Evolutionary conservation across 2,888 invertebrate genomes (phyloP), one percentile per base, ranked within the genome.

Genomic region (Epinotia demarniana): DNA sequence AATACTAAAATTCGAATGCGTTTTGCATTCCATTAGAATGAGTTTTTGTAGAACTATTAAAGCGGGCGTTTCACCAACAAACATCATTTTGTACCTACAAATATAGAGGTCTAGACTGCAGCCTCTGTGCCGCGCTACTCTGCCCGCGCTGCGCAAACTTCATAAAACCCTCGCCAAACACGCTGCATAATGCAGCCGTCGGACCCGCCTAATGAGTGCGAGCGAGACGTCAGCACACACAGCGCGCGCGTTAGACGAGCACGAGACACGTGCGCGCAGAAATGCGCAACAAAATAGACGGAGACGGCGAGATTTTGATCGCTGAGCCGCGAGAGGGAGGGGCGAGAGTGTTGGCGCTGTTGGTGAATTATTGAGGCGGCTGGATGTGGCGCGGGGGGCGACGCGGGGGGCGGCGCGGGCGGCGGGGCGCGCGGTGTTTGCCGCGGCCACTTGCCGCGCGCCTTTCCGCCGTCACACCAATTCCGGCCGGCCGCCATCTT

Each of bases 101-200:
- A 13, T 53, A n/a, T n/a, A 13, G n/a, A n/a, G 53, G n/a, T n/a
- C 53, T 53, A 16, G 16, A 6, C 11, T 27, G 79, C 49, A 76
- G 73, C 78, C 85, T 91, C 90, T 90, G 78, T 72, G 18, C 19
- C 62, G 0, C 61, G n/a, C 79, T 91, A 84, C 88, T 86, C 92
- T 92, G 82, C 79, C 71, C 76, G 49, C 78, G 79, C 83, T 88
- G 89, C 88, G 90, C 91, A 93, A 93, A 92, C 92, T 85, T 89
- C 86, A 85, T 92, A 90, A 92, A 92, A 86, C 84, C 85, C 86
- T 90, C 87, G 84, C 81, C 92, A 93, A 93, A 93, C 90, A 91
- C 79, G 79, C 85, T 93, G 92, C 88, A 93, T 93, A 90, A 93
- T 92, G 87, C 89, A 92, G 83, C 84, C 80, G 78, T 77, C 78